phyloP scores from a whole-genome alignment of 2,113 vertebrate species.

The Theropithecus gelada region DNA sequence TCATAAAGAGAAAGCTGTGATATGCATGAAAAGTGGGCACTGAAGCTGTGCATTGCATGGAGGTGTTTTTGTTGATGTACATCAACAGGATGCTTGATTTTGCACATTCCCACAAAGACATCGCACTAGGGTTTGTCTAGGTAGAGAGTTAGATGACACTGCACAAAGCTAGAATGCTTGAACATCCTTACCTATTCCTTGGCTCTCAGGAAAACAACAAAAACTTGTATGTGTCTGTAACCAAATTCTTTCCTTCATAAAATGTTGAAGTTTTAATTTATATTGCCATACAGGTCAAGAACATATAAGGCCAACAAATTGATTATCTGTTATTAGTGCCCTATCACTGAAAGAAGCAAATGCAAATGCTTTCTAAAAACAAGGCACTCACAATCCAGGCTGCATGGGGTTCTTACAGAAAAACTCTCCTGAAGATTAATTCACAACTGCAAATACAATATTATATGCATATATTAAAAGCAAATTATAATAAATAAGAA shows the following conservation, averaged over 20 bases:
- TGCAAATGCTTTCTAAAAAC: not conserved
- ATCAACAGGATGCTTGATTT: not conserved
- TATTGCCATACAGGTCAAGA: not conserved
- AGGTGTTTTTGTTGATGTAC: not conserved
- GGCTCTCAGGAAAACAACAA: not conserved
- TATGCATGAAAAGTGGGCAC: not conserved
- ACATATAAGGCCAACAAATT: not conserved
- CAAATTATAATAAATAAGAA: not conserved
- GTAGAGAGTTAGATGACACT: not conserved
- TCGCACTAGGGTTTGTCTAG: not conserved
- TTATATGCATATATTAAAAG: not conserved
- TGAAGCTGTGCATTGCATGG: not conserved
- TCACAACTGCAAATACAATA: not conserved
- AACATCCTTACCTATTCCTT: not conserved
- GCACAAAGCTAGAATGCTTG: not conserved
- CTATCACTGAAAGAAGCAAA: not conserved
- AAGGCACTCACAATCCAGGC: not conserved
- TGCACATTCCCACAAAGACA: not conserved
- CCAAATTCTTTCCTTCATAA: not conserved
- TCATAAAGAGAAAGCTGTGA: not conserved
- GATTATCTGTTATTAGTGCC: not conserved
- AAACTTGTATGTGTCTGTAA: not conserved
- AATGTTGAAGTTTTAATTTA: not conserved
- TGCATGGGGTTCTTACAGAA: not conserved
- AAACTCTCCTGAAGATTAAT: not conserved